Evolutionary conservation across 2,888 invertebrate species (phyloP), one percentile per base, ranked within the genome.

Genomic region (Epinotia nisella): DNA sequence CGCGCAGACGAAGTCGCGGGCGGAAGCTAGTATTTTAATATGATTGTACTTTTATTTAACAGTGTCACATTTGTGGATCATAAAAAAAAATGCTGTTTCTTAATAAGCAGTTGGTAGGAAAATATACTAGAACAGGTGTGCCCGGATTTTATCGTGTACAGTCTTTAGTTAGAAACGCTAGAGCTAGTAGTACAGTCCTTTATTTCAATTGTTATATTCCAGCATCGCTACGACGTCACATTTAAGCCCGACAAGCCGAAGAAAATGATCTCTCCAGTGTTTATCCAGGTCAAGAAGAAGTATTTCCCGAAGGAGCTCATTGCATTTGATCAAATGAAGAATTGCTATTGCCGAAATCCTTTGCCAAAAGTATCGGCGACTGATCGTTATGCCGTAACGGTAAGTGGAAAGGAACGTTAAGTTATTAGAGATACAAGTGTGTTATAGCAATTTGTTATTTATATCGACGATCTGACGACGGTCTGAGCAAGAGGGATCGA

Each of bases 221-320:
- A 94, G 84, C 88, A 94, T 82, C 98, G 99, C 82, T 99, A 99
- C 86, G 99, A 99, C 80, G 96, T 98, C 0, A 92, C 88, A 0
- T 94, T 97, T 49, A 90, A 84, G 1, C 97, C 97, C 0, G 96
- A 97, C 17, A 95, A 87, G 58, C 96, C 97, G 0, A 96, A 96
- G 79, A 95, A 94, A 78, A 88, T 96, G 77, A 80, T 95, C 68
- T 89, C 95, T 0, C 65, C 75, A 0, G 95, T 94, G 0, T 95
- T 95, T 76, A 82, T 86, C 2, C 75, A 76, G 2, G 89, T 89
- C 3, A 87, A 91, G 7, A 41, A 75, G 0, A 80, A 83, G 45
- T 70, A 81, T 71, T 94, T 94, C 79, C 90, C 93, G 0, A 83
- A 79, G 0, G 83, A 92, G 0, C 78, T 87, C 74, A 94, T 96